Base-by-base conservation (phyloP, 1,140 invertebrate genomes). In the Zaprionus kolodkinae region DNA sequence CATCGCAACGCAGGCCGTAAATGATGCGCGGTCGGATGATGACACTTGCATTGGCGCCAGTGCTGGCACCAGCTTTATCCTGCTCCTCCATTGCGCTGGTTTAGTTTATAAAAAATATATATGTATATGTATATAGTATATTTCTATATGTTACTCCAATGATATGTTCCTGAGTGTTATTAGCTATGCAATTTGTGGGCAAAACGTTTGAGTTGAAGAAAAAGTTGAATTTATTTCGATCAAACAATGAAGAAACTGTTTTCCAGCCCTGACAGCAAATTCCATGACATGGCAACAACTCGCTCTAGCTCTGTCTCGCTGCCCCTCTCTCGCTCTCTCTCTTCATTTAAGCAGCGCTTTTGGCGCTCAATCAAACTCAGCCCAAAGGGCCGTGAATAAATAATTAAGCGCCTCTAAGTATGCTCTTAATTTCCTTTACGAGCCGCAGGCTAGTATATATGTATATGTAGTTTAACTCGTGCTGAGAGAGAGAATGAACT, bases 1-100 rank as follows among this genome's bases (percentile, higher is more conserved):
- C 92, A 68, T 94, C 93, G 0, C 94, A 94, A 59, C 94, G 93
- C 25, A 96, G 73, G 1, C 95, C 95, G 48, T 95, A 94, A 52
- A 95, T 92, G 15, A 94, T 89, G 36, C 93, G 93, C 2, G 94
- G 94, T 72, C 94, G 93, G 36, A 94, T 89, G n/a, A 66, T 63
- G 40, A 92, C 87, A 2, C 10, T 3, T 38, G 74, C 74, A 12
- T 60, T 64, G 50, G 17, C 25, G 50, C 21, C 21, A 10, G 10
- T 6, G 25, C 21, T 10, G 4, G 50, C 33, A 40, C 25, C 15
- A 38, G 64, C 0, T 33, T 62, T 57, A 40, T 74, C 72, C 25
- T 45, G 21, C 6, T 90, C 85, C 4, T 81, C 79, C 86, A 89
- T 89, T 36, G 33, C 61, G 38, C 9, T 1, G 11, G 27, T 7